Base-by-base conservation (phyloP, 2,888 invertebrate genomes). In the Alloscopus bannaensis region DNA sequence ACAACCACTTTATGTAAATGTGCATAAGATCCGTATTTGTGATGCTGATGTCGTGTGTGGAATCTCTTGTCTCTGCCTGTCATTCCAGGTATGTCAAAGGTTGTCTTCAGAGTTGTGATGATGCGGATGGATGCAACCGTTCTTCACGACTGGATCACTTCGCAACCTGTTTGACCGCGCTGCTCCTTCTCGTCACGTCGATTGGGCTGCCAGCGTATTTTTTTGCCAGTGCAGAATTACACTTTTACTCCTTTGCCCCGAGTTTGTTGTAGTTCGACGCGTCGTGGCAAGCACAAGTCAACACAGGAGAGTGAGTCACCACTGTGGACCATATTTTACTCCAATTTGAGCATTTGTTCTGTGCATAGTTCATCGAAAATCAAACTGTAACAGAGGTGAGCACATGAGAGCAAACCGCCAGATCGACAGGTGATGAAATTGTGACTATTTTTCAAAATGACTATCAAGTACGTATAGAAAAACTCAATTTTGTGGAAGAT, bases 81-180 rank as follows among this genome's bases (percentile, higher is more conserved):
- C n/a, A n/a, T 47, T 82, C 13, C 82, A 95, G 96, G 87, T 95
- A 96, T 87, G 94, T 96, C 81, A 92, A 93, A 86, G 97, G 97
- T 69, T 97, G 97, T 88, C 92, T 97, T n/a, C 96, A 97, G 88
- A 96, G 95, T 87, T 97, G 97, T 89, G 94, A 93, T 88, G 95
- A 96, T 87, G 94, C 94, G 0, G 97, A 97, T 88, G 97, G 95
- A 11, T 97, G 97, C 89, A 97, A 97, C 88, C 60, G 78, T 18
- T 77, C 77, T 59, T 75, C 65, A 50, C 55, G 76, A 73, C 73
- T 55, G 28, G 64, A 42, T n/a, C 57, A 66, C 62, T 64, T 65
- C 57, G 26, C 42, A 42, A 29, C 36, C 69, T 60, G 28, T 24
- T 55, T 52, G 52, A 42, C 52, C 28, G 28, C 59, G 29, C 22